Percentiles rank a stretch among this genome's conserved stretches.
Conservation (phyloP, 53 echinoderm and acorn worm species). For the Henricia sp. region DNA sequence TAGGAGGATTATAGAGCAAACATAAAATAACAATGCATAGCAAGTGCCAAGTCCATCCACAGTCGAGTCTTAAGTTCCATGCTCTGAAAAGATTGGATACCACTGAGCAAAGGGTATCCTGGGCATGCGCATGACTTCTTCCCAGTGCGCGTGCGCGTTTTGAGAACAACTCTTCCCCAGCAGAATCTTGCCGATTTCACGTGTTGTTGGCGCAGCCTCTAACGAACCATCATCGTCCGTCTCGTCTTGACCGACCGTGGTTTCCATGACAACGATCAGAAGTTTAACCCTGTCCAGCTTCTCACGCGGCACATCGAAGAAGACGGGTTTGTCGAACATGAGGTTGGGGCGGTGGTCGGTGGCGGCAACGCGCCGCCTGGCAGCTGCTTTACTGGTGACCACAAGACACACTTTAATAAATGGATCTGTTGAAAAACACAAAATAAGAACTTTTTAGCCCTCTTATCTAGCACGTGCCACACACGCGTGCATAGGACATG, state of each 20-base stretch:
- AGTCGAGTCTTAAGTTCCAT: neutral
- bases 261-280: neutral
- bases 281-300: constrained; percentile 23
- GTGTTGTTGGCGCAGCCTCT: neutral
- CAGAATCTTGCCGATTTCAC: constrained; percentile 41
- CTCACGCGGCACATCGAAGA: constrained; percentile 33
- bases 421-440: constrained; percentile 8
- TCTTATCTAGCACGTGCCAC: too few relatives aligned
- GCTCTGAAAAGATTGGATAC: constrained; percentile 20
- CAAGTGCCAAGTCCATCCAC: too few relatives aligned
- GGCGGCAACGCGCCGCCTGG: neutral
- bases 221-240: neutral
- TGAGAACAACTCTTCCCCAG: constrained; percentile 27
- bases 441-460: too few relatives aligned
- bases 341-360: neutral
- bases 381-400: neutral
- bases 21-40: too few relatives aligned
- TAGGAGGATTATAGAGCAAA: too few relatives aligned
- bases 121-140: constrained; percentile 5
- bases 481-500: too few relatives aligned
- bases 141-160: constrained; percentile 43
- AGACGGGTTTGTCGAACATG: constrained; percentile 25
- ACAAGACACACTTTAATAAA: constrained; percentile 19
- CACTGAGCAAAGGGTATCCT: constrained; percentile 37
- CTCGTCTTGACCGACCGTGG: neutral